Evolutionary conservation across 2,888 invertebrate species (phyloP), one percentile per base, ranked within the genome.

Genomic region (Fragum fragum): DNA sequence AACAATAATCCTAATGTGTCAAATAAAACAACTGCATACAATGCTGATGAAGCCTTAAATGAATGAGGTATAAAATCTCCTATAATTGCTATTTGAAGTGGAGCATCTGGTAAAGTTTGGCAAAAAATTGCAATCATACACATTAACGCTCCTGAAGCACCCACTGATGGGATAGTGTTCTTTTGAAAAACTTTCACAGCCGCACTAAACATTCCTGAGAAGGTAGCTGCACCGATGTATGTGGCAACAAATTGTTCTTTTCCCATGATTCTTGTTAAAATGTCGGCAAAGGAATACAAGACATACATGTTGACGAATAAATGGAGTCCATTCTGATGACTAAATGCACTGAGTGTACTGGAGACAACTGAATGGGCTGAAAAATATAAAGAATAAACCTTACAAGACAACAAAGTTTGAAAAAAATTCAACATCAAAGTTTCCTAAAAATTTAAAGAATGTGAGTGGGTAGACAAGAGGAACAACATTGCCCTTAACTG

Each of bases 141-240:
- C 97, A 99, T 97, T 89, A 99, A 97, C 70, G 99, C 99, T 79
- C 99, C 99, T 42, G 98, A 99, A 98, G 99, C 99, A 92, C 99
- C 99, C 84, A 99, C 96, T 66, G 99, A 98, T 53, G 97, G 95
- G 59, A 97, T 97, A 53, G 97, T 96, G 90, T 96, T 96, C 80
- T 96, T 95, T 3, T 96, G 95, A 1, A 96, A 91, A 18, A 97
- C 96, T 95, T 98, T 99, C 94, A 97, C 97, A 0, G 97, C 88
- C 90, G 97, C 96, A 95, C 98, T 98, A 36, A 97, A 95, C 86
- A 98, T 96, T 90, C 98, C 98, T 74, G 99, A 97, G 57, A 98
- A 94, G 0, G 87, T 88, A 90, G 95, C 99, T 86, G 97, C 97
- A 90, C 97, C 97, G 85, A 99, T 94, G 95, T 99, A 99, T 93